phyloP scores from a whole-genome alignment of 2,113 vertebrate genomes.

The Rhineura floridana region DNA sequence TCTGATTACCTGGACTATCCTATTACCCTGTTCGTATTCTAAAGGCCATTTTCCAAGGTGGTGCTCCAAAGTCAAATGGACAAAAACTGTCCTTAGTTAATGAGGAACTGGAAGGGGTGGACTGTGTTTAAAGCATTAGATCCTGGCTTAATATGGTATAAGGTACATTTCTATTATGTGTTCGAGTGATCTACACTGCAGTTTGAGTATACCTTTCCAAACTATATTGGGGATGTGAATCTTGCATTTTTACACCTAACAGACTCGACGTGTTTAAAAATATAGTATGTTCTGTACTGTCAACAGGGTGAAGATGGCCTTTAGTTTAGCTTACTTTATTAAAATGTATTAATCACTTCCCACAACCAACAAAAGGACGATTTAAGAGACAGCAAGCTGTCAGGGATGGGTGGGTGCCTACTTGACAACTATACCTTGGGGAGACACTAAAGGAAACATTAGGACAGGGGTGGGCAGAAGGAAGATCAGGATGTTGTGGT shows the following conservation, averaged over 20 bases:
- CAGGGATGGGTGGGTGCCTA: not conserved
- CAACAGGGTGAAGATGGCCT: not conserved
- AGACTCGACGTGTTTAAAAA: slow-evolving; percentile 42
- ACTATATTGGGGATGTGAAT: slow-evolving; percentile 19
- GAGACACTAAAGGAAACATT: not conserved
- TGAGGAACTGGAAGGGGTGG: not conserved
- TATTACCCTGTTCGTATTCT: slow-evolving; percentile 47
- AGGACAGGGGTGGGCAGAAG: not conserved
- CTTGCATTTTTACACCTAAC: slow-evolving; percentile 31
- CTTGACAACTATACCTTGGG: not conserved
- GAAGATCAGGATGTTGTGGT: not conserved
- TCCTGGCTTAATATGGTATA: slow-evolving; percentile 1
- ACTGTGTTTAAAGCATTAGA: slow-evolving; percentile 41
- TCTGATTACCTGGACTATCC: slow-evolving; percentile 27
- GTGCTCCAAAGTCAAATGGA: slow-evolving; percentile 45
- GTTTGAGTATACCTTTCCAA: slow-evolving; percentile 25
- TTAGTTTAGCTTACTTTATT: too few species aligned
- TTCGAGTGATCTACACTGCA: slow-evolving; percentile 8
- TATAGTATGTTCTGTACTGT: slow-evolving; percentile 9
- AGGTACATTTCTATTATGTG: slow-evolving; percentile 27
- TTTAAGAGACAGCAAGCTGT: not conserved
- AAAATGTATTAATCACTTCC: too few species aligned
- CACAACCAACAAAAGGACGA: too few species aligned
- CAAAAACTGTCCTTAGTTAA: slow-evolving; percentile 37
- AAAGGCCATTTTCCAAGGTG: slow-evolving; percentile 49